These are phyloP conservation scores for Meloidogyne floridensis DNA, from an alignment of 1,140 invertebrate species.

Conservation along the genomic window DNA sequence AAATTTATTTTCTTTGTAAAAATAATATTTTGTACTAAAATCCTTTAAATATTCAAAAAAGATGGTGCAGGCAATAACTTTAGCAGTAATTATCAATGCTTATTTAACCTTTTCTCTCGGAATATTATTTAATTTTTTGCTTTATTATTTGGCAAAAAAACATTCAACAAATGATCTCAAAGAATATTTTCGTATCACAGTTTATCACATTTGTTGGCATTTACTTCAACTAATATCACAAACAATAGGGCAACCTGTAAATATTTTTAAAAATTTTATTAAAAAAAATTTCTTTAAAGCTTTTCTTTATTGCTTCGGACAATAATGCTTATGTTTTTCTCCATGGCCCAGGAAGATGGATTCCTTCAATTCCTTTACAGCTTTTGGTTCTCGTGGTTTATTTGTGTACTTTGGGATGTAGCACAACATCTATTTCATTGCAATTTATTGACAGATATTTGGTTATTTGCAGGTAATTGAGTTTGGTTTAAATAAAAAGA, in stretches of 20 bases:
- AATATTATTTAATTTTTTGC: not conserved
- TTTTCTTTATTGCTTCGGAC: not conserved
- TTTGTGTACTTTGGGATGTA: not conserved
- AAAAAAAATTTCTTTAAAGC: not conserved
- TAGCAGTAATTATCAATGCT: not conserved
- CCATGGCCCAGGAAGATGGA: not conserved
- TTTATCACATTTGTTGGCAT: not conserved
- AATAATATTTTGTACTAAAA: no score
- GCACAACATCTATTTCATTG: constrained; percentile 1
- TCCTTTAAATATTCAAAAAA: not conserved
- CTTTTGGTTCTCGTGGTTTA: not conserved
- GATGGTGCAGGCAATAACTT: not conserved
- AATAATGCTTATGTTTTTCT: constrained; percentile 7
- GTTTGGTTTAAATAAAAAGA: not conserved
- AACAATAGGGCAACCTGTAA: constrained; percentile 1
- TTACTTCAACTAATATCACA: constrained; percentile 6
- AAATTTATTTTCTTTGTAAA: no score
- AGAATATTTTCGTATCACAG: not conserved
- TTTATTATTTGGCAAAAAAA: constrained; percentile 7
- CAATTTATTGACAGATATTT: constrained; percentile 5
- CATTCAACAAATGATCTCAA: not conserved
- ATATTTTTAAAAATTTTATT: not conserved
- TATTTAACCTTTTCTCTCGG: not conserved
- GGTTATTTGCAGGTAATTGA: not conserved
- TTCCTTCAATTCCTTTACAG: constrained; percentile 2